Percentiles rank a stretch among this genome's conserved stretches.
Evolutionary conservation across 2,113 vertebrate genomes (phyloP).

Genomic region (Ictidomys tridecemlineatus): DNA sequence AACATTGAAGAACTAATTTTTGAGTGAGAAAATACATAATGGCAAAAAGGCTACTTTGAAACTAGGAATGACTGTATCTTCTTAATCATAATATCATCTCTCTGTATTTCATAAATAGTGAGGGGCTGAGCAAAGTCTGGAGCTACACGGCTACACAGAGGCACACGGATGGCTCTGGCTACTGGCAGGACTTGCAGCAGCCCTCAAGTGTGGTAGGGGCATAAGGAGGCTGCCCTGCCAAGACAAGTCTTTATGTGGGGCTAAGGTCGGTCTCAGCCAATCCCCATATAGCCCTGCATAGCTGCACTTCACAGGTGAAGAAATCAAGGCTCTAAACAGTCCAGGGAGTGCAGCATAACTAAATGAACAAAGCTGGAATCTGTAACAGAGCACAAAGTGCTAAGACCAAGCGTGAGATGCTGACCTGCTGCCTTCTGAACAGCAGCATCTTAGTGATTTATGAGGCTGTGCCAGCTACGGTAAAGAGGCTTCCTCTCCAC

Average conservation of each 20-base stretch:
- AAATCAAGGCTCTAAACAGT: not conserved
- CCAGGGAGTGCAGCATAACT: not conserved
- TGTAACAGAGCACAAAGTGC: not conserved
- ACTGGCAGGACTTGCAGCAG: not conserved
- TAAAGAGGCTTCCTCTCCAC: not conserved
- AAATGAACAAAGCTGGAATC: not conserved
- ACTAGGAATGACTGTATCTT: not conserved
- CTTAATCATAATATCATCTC: not conserved
- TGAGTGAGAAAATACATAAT: constrained; percentile 40
- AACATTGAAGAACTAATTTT: constrained; percentile 30
- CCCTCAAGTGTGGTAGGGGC: rapidly evolving
- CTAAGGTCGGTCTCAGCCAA: too few relatives aligned
- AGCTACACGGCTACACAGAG: too few relatives aligned
- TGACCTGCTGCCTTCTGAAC: not conserved
- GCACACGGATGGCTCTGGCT: not conserved
- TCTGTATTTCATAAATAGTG: not conserved
- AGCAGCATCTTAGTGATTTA: too few relatives aligned
- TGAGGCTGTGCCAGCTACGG: rapidly evolving
- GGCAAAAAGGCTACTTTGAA: constrained; percentile 60
- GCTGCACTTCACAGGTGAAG: not conserved
- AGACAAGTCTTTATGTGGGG: not conserved
- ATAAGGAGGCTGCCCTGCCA: rapidly evolving
- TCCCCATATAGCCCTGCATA: too few relatives aligned
- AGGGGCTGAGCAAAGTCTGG: not conserved
- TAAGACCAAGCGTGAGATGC: not conserved